A percentile compares a stretch with the other conserved stretches of the same genome.
These are phyloP conservation scores for Battus philenor DNA, from an alignment of 1,140 invertebrate genomes.

Conservation along the genomic window DNA sequence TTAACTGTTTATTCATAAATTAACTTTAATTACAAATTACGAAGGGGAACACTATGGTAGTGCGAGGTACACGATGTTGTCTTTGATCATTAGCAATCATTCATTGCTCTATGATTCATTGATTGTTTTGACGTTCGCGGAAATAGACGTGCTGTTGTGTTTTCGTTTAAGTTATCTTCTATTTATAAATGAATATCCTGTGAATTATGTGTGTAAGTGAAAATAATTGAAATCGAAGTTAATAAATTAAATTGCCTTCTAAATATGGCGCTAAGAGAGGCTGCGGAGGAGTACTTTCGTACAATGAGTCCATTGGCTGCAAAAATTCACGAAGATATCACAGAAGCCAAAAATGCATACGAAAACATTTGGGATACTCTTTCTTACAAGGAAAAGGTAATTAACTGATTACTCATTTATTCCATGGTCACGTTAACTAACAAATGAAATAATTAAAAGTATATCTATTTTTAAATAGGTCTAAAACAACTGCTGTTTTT, in stretches of 20 bases:
- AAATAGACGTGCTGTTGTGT: conserved; percentile 7
- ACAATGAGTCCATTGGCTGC: conserved; percentile 81
- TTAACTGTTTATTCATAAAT: too few species aligned
- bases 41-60: too few species aligned
- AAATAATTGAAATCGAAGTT: conserved; percentile 12
- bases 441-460: too few species aligned
- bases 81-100: too few species aligned
- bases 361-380: conserved; percentile 83
- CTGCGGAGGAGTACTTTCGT: conserved; percentile 83
- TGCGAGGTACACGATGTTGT: too few species aligned
- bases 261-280: conserved; percentile 62
- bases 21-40: too few species aligned
- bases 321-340: conserved; percentile 82
- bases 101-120: too few species aligned
- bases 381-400: conserved; percentile 80
- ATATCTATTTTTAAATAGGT: conserved; percentile 9
- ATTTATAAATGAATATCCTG: neutral
- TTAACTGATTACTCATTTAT: too few species aligned
- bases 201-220: conserved; percentile 2
- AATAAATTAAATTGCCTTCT: neutral
- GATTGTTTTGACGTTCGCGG: conserved; percentile 19
- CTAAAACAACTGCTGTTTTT: neutral
- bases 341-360: conserved; percentile 81
- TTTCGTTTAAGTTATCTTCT: neutral
- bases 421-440: too few species aligned